phyloP scores from a whole-genome alignment of 2,797 vertebrate species.

The Tapirus indicus region DNA sequence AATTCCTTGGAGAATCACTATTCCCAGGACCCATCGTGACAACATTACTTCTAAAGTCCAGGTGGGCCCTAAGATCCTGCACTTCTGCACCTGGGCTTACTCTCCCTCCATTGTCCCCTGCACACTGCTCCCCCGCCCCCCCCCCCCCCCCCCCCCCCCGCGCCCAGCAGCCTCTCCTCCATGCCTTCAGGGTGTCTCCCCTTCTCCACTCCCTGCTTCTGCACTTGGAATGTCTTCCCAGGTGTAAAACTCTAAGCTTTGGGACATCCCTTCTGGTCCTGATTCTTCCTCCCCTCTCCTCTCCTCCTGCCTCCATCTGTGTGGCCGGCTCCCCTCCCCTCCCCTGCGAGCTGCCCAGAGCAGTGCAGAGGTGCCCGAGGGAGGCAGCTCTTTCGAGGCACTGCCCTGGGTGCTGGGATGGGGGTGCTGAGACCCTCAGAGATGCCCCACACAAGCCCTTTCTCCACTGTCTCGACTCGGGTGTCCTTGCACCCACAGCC shows the following conservation, averaged over 20 bases:
- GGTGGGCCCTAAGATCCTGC: neutral
- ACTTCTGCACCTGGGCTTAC: neutral
- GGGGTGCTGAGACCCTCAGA: neutral
- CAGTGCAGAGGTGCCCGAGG: neutral
- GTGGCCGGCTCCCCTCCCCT: neutral
- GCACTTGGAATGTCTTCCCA: neutral
- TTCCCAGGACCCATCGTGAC: neutral
- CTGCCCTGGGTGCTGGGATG: no score
- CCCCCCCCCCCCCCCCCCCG: no score
- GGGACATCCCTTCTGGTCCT: neutral
- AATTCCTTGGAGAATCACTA: neutral
- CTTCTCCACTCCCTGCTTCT: neutral
- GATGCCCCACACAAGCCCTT: no score
- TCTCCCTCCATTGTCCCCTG: neutral
- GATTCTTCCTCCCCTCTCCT: neutral
- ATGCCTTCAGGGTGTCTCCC: neutral
- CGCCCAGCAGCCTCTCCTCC: no score
- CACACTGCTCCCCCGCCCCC: no score
- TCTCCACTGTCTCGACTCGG: fast-evolving
- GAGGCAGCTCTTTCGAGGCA: neutral
- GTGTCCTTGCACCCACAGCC: neutral
- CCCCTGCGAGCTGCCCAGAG: neutral
- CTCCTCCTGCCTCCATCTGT: neutral
- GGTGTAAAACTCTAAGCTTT: neutral
- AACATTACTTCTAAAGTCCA: neutral